Evolutionary conservation across 2,888 invertebrate species (phyloP), one percentile per base, ranked within the genome.

Genomic region (Ophonus ardosiacus): DNA sequence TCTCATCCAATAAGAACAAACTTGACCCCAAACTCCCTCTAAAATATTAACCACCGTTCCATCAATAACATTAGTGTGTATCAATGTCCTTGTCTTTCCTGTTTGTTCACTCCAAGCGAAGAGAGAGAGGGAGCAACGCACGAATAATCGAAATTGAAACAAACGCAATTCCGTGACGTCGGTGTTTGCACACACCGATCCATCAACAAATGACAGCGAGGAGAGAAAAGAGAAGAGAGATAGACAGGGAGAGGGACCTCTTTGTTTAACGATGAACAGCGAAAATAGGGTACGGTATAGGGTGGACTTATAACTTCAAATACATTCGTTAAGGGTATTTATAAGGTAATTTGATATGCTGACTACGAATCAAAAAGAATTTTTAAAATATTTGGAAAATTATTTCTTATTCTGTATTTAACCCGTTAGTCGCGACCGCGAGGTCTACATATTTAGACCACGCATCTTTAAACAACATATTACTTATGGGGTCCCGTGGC

Each of bases 181-280:
- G 71, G 38, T 83, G 83, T 83, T 83, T 83, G 83, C 83, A 61
- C 83, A 83, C 74, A 83, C 59, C 83, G 83, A 83, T 83, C 83
- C 74, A 83, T 83, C 83, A 83, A 74, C 83, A 83, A 83, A 83
- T 83, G 83, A 83, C 83, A 83, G 83, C 76, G 74, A 83, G 61
- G 61, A 83, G n/a, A 7, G 24, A 10, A 43, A 56, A 56, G 18
- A 21, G 68, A 43, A 24, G 21, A 56, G 38, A 31, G 31, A 31
- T 5, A 31, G 31, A 31, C 5, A 31, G 31, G 5, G 31, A 31
- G 43, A 0, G 43, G 13, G 10, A 6, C 2, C 10, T 13, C 43
- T 13, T 51, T 51, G 8, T 8, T 51, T 0, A 51, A 51, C 43
- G 43, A 51, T 51, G 43, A 51, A 13, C 43, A 51, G 43, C 43